Base-by-base conservation (phyloP, 2,888 invertebrate species). In the Dorcus parallelipipedus region DNA sequence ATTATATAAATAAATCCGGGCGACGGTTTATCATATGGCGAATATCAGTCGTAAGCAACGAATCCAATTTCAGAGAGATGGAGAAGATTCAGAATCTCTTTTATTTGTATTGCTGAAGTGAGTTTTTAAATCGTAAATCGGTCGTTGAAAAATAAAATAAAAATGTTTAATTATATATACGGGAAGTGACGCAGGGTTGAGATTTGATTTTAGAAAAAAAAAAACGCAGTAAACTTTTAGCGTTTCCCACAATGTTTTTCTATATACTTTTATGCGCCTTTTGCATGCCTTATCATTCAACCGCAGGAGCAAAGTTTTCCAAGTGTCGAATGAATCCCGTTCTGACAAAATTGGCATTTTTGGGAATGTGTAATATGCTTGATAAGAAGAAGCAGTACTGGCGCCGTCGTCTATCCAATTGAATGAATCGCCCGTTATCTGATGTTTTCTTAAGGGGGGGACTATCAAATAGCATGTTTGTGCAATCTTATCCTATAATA, bases 381-480 rank as follows among this genome's bases (percentile, higher is more conserved):
- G 45, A 45, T 45, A 45, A 45, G 45, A 5, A 45, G 45, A 9
- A 45, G 45, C 45, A 23, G 14, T 23, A 45, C 9, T 50, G 59
- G 59, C 60, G 59, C 63, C 62, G 62, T 61, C 62, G 60, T 59
- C 63, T 62, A 64, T 65, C 65, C 65, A 68, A 68, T 69, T 69
- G 67, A 67, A 67, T 63, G 64, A 60, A 63, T 63, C 65, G 51
- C 38, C 51, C 9, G 9, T 67, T 70, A 70, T 70, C 70, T 67
- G 68, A 67, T 67, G 65, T 65, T 68, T 67, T 66, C 67, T 60
- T 64, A 62, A 67, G 58, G 62, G n/a, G 64, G 67, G 67, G 65
- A 66, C 65, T 69, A 68, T 70, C 68, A 69, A 69, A 67, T 69
- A 67, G 64, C 66, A 69, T 70, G 69, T 70, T 70, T 67, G 66